Percentiles rank a stretch among this genome's conserved stretches.
These are phyloP conservation scores for Campaea margaritaria DNA, from an alignment of 2,888 invertebrate genomes.

Conservation along the genomic window DNA sequence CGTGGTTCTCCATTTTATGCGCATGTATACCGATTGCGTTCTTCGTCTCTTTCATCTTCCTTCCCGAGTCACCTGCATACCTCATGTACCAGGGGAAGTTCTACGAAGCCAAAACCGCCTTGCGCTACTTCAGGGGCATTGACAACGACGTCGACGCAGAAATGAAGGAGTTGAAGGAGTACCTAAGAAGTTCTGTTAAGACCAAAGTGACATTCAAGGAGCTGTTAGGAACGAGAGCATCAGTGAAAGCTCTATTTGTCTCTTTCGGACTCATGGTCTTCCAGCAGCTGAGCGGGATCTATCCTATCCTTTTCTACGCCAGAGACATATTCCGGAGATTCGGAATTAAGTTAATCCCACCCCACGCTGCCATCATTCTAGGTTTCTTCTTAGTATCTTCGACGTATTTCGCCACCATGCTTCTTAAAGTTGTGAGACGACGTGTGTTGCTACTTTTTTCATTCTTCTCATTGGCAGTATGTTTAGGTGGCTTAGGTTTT, in stretches of 20 bases:
- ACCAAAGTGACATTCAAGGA: conserved; percentile 78
- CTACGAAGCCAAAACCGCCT: conserved; percentile 85
- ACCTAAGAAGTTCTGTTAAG: conserved; percentile 72
- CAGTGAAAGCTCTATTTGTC: conserved; percentile 77
- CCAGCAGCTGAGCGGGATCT: conserved; percentile 87
- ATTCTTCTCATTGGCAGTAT: conserved; percentile 83
- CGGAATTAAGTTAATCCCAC: conserved; percentile 65
- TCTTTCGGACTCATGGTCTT: conserved; percentile 87
- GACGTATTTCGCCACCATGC: conserved; percentile 83
- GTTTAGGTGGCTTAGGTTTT: conserved; percentile 78
- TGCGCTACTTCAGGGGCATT: conserved; percentile 87
- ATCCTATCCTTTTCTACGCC: conserved; percentile 86
- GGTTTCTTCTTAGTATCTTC: conserved; percentile 86
- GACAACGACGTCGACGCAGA: conserved; percentile 85
- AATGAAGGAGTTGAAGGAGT: conserved; percentile 77
- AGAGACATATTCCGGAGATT: conserved; percentile 83
- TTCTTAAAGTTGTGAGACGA: conserved; percentile 86
- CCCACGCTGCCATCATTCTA: conserved; percentile 84
- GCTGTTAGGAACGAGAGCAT: conserved; percentile 70
- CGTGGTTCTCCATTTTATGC: conserved; percentile 73
- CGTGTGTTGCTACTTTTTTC: conserved; percentile 87
- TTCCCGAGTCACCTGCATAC: conserved; percentile 90
- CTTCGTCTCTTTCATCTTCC: conserved; percentile 83
- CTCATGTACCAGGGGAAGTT: conserved; percentile 83
- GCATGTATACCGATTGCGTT: conserved; percentile 74